Evolutionary conservation across 2,113 vertebrate species (phyloP).

Genomic region (Gymnocephalus cernua): DNA sequence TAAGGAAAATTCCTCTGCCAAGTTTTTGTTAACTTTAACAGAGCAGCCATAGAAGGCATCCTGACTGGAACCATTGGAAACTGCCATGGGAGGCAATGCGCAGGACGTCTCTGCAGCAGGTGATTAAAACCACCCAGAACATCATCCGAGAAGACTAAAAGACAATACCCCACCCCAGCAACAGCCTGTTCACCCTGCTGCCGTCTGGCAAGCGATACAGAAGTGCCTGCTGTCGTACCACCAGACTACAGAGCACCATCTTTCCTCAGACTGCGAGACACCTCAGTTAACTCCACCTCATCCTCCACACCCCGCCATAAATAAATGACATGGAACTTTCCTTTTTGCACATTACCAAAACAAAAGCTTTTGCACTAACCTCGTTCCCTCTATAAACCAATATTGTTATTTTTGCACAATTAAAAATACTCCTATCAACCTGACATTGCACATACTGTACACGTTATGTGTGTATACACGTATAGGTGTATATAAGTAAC

Average conservation of each 20-base stretch:
- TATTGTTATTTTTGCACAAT: background rate
- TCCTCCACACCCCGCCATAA: background rate
- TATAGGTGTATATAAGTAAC: too few relatives aligned
- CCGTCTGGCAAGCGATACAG: background rate
- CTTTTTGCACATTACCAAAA: background rate
- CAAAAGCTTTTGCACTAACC: background rate
- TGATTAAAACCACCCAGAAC: background rate
- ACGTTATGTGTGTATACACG: too few relatives aligned
- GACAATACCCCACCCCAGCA: background rate
- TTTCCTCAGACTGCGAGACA: background rate
- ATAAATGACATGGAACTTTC: too few relatives aligned
- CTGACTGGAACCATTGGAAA: too few relatives aligned
- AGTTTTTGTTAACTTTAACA: too few relatives aligned
- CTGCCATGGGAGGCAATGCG: background rate
- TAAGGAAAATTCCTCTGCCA: too few relatives aligned
- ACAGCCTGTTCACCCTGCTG: background rate
- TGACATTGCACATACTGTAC: background rate
- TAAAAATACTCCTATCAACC: background rate
- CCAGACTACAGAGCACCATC: background rate
- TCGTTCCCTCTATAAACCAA: background rate
- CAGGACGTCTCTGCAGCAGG: background rate
- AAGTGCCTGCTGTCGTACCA: background rate
- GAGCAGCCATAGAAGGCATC: too few relatives aligned
- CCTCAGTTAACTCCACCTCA: background rate
- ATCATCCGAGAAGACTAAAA: background rate